Percentiles rank a stretch among this genome's conserved stretches.
These are phyloP conservation scores for Nomada ruficornis DNA, from an alignment of 2,888 invertebrate genomes.

Conservation along the genomic window DNA sequence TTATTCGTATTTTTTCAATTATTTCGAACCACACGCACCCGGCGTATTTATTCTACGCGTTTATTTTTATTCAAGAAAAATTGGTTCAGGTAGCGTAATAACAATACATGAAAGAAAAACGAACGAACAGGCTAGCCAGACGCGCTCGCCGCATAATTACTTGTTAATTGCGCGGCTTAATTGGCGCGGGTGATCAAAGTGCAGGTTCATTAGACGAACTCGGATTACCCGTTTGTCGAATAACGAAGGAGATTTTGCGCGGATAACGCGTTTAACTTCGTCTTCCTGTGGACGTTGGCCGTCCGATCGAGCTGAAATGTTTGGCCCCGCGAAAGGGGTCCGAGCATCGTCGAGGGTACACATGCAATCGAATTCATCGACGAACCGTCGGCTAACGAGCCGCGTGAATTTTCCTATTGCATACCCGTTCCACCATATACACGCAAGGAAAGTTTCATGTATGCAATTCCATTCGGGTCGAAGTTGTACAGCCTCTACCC, in stretches of 20 bases:
- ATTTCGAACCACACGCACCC: too few relatives aligned
- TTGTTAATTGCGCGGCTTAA: slow-evolving; percentile 46
- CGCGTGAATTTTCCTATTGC: slow-evolving; percentile 28
- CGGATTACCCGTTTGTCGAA: slow-evolving; percentile 39
- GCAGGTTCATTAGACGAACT: slow-evolving; percentile 36
- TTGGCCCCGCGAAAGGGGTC: background rate
- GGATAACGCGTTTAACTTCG: slow-evolving; percentile 28
- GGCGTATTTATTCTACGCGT: too few relatives aligned
- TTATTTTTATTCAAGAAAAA: too few relatives aligned
- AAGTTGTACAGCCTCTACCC: background rate
- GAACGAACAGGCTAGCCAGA: background rate
- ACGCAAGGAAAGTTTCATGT: background rate
- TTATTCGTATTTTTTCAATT: too few relatives aligned
- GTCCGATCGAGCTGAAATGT: slow-evolving; percentile 21
- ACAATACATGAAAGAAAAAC: background rate
- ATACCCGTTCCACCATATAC: background rate
- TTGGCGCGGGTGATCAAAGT: slow-evolving; percentile 16
- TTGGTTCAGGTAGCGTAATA: too few relatives aligned
- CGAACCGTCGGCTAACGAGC: slow-evolving; percentile 48
- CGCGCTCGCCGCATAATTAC: slow-evolving; percentile 36
- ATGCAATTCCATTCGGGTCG: background rate
- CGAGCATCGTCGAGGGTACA: too few relatives aligned
- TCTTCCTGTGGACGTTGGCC: slow-evolving; percentile 2
- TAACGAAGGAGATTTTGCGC: slow-evolving; percentile 45
- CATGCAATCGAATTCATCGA: background rate